Percentiles rank a stretch among this genome's conserved stretches.
Conservation (phyloP, 2,797 vertebrate genomes). For the Schizothorax lantsangensis region DNA sequence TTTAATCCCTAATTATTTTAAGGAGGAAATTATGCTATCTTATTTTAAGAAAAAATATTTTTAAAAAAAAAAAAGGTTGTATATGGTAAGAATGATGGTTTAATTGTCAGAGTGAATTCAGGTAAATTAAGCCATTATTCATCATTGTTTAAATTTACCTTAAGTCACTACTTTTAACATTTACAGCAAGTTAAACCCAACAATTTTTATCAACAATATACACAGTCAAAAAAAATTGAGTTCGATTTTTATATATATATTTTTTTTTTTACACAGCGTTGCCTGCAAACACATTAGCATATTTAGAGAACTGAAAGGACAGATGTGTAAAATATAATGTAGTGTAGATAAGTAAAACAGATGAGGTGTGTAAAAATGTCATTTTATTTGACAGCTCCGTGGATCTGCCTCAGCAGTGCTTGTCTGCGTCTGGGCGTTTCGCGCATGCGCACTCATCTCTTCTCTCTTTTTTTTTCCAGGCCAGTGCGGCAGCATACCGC, state of each 20-base stretch:
- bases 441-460: slow-evolving; percentile 74
- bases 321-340: not conserved
- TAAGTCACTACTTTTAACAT: not conserved
- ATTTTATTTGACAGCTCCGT: slow-evolving; percentile 11
- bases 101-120: not conserved
- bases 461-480: slow-evolving; percentile 55
- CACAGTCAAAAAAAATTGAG: too few species aligned
- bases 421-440: slow-evolving; percentile 71
- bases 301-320: not conserved
- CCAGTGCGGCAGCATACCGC: slow-evolving; percentile 85
- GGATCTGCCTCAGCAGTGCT: slow-evolving; percentile 28
- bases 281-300: not conserved
- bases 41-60: not conserved
- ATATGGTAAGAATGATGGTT: not conserved
- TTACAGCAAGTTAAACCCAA: not conserved
- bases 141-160: not conserved
- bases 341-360: not conserved
- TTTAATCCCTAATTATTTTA: not conserved
- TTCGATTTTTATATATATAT: too few species aligned
- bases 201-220: not conserved
- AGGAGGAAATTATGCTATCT: not conserved
- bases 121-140: not conserved
- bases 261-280: not conserved
- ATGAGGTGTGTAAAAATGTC: not conserved
- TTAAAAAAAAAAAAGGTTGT: not conserved